These are phyloP conservation scores for Hippocampus mohnikei DNA, from an alignment of 2,113 vertebrate species.

Conservation along the genomic window DNA sequence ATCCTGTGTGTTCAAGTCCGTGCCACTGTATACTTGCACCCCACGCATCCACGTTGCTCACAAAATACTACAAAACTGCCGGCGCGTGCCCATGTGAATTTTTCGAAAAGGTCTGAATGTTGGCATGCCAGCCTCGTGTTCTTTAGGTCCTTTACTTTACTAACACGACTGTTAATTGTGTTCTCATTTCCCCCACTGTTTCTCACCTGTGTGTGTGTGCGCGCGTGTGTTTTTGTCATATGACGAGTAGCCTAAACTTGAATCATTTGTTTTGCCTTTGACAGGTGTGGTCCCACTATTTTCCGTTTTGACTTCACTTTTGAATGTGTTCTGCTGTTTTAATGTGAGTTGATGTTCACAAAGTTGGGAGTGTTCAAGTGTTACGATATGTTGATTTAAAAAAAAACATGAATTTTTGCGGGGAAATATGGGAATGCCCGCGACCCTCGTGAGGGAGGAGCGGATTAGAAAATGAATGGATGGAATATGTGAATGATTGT, in stretches of 20 bases:
- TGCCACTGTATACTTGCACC: constrained; percentile 11
- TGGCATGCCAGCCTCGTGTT: not conserved
- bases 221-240: constrained; percentile 24
- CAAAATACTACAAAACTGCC: constrained; percentile 4
- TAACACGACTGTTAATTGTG: constrained; percentile 7
- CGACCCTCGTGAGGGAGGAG: too few relatives aligned
- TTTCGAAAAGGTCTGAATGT: constrained; percentile 2
- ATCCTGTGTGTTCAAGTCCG: constrained; percentile 27
- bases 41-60: not conserved
- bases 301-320: constrained; percentile 49
- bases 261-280: constrained; percentile 40
- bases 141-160: constrained; percentile 8
- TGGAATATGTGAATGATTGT: not conserved
- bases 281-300: constrained; percentile 48
- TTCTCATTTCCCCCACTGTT: not conserved
- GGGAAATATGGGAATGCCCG: not conserved
- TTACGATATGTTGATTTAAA: constrained; percentile 20
- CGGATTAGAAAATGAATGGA: too few relatives aligned
- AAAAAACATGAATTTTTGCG: constrained; percentile 26
- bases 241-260: constrained; percentile 41
- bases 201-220: constrained; percentile 21
- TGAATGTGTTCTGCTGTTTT: constrained; percentile 48
- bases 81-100: not conserved
- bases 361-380: constrained; percentile 15
- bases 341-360: constrained; percentile 45